These are phyloP conservation scores for Rhinoptilus africanus DNA, from an alignment of 2,113 vertebrate species.

Conservation along the genomic window DNA sequence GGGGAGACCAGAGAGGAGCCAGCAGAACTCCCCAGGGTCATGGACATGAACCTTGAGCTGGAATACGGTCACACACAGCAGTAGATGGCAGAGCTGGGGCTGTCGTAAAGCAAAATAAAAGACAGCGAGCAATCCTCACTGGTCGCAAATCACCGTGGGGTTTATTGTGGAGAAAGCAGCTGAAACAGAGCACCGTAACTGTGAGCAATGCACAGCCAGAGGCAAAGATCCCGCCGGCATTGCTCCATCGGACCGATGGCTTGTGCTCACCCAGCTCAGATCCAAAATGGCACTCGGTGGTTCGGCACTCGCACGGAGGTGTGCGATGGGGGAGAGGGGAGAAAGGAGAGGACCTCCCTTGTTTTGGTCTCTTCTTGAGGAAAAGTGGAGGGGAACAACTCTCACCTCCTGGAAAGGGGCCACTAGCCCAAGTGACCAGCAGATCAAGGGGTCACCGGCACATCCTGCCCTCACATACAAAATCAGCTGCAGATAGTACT, in stretches of 20 bases:
- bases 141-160: background rate
- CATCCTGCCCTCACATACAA: background rate
- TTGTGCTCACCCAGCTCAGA: accelerated
- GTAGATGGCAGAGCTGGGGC: background rate
- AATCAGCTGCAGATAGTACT: background rate
- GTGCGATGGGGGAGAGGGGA: background rate
- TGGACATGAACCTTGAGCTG: background rate
- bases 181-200: accelerated
- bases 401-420: background rate
- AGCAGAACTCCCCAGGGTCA: background rate
- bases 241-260: accelerated
- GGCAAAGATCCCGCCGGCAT: accelerated
- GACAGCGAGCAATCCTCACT: background rate
- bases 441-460: background rate
- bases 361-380: background rate
- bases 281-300: accelerated
- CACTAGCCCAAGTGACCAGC: background rate
- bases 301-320: accelerated
- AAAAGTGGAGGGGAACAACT: background rate
- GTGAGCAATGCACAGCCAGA: background rate
- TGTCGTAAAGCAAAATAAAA: background rate
- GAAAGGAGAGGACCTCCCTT: background rate
- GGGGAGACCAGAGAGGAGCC: background rate
- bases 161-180: background rate
- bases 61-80: background rate